Evolutionary conservation across 2,888 invertebrate species (phyloP).

Genomic region (Theristus sp.): DNA sequence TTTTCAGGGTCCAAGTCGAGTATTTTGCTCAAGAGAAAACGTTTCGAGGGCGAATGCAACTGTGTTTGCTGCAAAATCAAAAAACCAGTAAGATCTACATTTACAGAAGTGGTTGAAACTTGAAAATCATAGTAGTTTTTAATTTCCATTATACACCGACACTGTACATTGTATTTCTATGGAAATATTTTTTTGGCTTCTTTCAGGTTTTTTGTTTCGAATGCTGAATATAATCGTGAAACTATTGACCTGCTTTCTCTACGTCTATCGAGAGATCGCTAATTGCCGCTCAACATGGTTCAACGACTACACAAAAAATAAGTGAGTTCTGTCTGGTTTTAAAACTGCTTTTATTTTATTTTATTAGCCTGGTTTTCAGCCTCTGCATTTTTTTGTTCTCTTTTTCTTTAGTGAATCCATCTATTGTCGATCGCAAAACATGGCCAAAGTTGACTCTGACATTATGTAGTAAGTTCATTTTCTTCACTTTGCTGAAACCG

Average conservation of each 20-base stretch:
- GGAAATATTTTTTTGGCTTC: background rate
- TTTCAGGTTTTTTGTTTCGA: background rate
- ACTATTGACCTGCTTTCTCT: background rate
- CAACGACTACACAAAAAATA: background rate
- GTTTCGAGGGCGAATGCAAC: conserved; percentile 90
- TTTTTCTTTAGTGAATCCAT: no score
- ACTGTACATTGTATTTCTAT: background rate
- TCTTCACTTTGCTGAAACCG: no score
- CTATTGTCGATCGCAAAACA: no score
- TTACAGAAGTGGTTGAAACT: background rate
- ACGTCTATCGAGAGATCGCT: background rate
- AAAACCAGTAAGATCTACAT: conserved; percentile 89
- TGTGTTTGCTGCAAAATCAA: conserved; percentile 98
- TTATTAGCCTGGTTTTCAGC: background rate
- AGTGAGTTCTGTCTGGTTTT: background rate
- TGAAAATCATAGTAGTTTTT: background rate
- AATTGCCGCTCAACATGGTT: conserved; percentile 48
- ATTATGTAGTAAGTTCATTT: no score
- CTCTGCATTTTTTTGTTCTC: no score
- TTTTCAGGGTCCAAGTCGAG: conserved; percentile 91
- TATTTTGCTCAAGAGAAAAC: conserved; percentile 98
- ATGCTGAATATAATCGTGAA: background rate
- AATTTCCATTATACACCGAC: no score
- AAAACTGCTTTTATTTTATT: background rate
- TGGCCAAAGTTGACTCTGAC: no score